Percentiles rank a stretch among this genome's conserved stretches.
These are phyloP conservation scores for Sisyra nigra DNA, from an alignment of 2,888 invertebrate species.

Conservation along the genomic window DNA sequence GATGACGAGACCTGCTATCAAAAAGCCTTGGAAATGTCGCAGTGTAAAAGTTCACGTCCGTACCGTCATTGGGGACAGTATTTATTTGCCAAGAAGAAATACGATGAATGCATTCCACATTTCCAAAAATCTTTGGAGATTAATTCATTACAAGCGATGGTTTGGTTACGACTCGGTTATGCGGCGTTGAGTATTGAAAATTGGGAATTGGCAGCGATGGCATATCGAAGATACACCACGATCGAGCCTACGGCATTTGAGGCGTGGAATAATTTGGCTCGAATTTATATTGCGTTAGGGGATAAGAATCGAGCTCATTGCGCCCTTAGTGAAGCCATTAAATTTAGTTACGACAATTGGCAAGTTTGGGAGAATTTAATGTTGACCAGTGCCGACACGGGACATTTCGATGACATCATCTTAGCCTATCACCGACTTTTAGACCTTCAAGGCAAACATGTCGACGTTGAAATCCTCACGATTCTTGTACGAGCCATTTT, in stretches of 20 bases:
- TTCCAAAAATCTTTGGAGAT: conserved; percentile 68
- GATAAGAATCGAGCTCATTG: conserved; percentile 75
- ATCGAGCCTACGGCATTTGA: conserved; percentile 84
- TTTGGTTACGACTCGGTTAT: conserved; percentile 77
- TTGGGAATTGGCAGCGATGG: conserved; percentile 69
- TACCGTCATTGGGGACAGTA: conserved; percentile 79
- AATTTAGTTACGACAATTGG: conserved; percentile 90
- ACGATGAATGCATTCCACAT: conserved; percentile 62
- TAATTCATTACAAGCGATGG: conserved; percentile 72
- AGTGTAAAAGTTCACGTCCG: conserved; percentile 62
- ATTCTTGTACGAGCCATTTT: conserved; percentile 55
- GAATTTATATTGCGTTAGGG: conserved; percentile 75
- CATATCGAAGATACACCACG: conserved; percentile 73
- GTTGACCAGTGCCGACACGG: conserved; percentile 72
- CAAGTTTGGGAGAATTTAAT: conserved; percentile 91
- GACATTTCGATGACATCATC: conserved; percentile 71
- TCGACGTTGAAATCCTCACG: conserved; percentile 58
- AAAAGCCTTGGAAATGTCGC: conserved; percentile 83
- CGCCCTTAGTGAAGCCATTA: conserved; percentile 73
- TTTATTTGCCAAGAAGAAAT: conserved; percentile 58
- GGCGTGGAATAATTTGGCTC: conserved; percentile 96
- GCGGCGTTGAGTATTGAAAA: conserved; percentile 62
- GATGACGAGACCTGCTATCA: conserved; percentile 67
- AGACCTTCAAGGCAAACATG: conserved; percentile 67
- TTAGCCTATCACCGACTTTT: conserved; percentile 70